A percentile compares a stretch with the other conserved stretches of the same genome.
Evolutionary conservation across 1,140 invertebrate genomes (phyloP).

Genomic region (Reticulitermes speratus): DNA sequence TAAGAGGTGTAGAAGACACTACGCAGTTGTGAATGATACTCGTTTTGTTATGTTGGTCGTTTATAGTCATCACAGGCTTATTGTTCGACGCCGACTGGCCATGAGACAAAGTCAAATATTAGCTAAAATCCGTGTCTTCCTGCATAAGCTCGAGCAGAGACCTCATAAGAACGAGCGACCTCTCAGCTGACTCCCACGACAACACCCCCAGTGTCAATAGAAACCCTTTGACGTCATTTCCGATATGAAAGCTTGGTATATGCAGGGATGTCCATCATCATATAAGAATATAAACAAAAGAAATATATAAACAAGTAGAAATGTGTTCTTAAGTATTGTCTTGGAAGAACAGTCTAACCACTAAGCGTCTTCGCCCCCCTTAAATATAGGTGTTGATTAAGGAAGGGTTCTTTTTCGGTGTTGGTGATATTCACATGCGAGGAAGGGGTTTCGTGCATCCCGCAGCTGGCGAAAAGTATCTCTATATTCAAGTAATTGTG

Average conservation of each 20-base stretch:
- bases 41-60: neutral
- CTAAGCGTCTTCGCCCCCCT: neutral
- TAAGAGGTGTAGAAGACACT: neutral
- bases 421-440: no score
- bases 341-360: slow-evolving; percentile 5
- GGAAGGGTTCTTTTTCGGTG: neutral
- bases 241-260: neutral
- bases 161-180: neutral
- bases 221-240: slow-evolving; percentile 17
- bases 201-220: slow-evolving; percentile 17
- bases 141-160: neutral
- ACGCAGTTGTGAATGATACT: neutral
- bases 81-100: neutral
- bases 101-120: slow-evolving; percentile 16
- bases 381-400: neutral
- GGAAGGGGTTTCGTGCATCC: no score
- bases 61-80: neutral
- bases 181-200: neutral
- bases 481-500: no score
- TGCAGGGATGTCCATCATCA: slow-evolving; percentile 3
- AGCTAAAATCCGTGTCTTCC: slow-evolving; percentile 6
- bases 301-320: neutral
- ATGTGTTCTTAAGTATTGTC: neutral
- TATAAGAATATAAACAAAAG: neutral
- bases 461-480: no score